Percentiles rank a stretch among this genome's conserved stretches.
These are phyloP conservation scores for Takifugu ocellatus DNA, from an alignment of 2,797 vertebrate species.

Conservation along the genomic window DNA sequence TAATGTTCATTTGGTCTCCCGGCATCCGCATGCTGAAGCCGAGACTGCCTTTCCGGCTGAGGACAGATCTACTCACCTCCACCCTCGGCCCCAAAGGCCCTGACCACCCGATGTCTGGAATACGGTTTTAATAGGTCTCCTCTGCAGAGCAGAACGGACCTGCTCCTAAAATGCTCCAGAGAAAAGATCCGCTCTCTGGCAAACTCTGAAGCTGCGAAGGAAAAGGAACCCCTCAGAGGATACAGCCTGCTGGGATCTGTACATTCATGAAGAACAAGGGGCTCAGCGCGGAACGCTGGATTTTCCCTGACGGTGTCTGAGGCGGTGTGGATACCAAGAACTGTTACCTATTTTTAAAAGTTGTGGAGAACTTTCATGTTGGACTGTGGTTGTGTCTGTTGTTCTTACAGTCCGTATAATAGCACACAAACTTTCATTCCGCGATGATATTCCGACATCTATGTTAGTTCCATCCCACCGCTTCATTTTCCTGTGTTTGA, in stretches of 20 bases:
- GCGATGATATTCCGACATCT: slow-evolving; percentile 41
- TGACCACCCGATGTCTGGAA: slow-evolving; percentile 22
- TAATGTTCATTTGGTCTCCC: slow-evolving; percentile 32
- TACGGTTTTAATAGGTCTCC: slow-evolving; percentile 15
- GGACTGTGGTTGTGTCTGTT: slow-evolving; percentile 75
- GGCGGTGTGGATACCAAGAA: slow-evolving; percentile 43
- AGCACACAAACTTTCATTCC: slow-evolving; percentile 66
- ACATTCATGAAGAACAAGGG: slow-evolving; percentile 40
- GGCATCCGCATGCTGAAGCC: slow-evolving; percentile 30
- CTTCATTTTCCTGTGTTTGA: slow-evolving; percentile 48
- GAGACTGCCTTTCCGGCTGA: slow-evolving; percentile 51
- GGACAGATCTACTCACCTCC: slow-evolving; percentile 12
- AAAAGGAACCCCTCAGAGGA: slow-evolving; percentile 55
- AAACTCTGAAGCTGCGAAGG: slow-evolving; percentile 46
- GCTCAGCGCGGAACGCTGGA: slow-evolving; percentile 30
- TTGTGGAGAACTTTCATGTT: slow-evolving; percentile 71
- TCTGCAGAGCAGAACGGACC: slow-evolving; percentile 41
- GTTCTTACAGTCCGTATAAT: slow-evolving; percentile 72
- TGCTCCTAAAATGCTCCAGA: slow-evolving; percentile 39
- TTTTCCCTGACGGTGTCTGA: slow-evolving; percentile 34
- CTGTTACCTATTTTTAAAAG: slow-evolving; percentile 72
- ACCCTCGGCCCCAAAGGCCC: slow-evolving; percentile 19
- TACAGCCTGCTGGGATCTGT: slow-evolving; percentile 56
- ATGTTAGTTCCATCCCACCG: slow-evolving; percentile 50
- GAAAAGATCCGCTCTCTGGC: slow-evolving; percentile 35